These are phyloP conservation scores for Tenthredo notha DNA, from an alignment of 2,888 invertebrate species.

Conservation along the genomic window DNA sequence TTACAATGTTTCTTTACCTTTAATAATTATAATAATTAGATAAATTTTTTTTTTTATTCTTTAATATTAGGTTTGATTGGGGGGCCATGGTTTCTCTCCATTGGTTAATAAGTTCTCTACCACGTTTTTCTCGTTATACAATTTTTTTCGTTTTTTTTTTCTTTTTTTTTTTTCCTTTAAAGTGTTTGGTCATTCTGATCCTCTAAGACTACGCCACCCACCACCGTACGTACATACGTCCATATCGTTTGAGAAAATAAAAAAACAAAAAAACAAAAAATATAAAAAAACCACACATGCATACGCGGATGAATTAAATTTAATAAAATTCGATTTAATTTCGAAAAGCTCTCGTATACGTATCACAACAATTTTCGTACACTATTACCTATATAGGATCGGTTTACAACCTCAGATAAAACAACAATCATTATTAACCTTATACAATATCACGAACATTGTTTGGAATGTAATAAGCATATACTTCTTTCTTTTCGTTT, in stretches of 20 bases:
- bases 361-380: conserved; percentile 34
- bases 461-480: conserved; percentile 35
- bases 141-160: not conserved
- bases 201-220: conserved; percentile 33
- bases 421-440: conserved; percentile 27
- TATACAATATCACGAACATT: conserved; percentile 38
- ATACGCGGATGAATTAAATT: conserved; percentile 16
- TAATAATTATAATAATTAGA: conserved; percentile 52
- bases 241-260: not conserved
- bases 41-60: conserved; percentile 43
- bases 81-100: conserved; percentile 53
- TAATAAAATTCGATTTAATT: conserved; percentile 33
- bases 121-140: conserved; percentile 47
- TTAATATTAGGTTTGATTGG: conserved; percentile 52
- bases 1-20: conserved; percentile 54
- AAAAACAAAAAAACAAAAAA: not conserved
- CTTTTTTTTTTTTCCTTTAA: not conserved
- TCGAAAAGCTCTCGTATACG: conserved; percentile 38
- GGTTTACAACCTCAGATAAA: conserved; percentile 40
- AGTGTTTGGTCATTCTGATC: conserved; percentile 48
- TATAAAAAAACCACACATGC: conserved; percentile 10
- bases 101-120: conserved; percentile 50
- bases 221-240: not conserved
- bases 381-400: conserved; percentile 13
- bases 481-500: conserved; percentile 53